phyloP scores from a whole-genome alignment of 2,888 invertebrate species.

The Iphiclides podalirius region DNA sequence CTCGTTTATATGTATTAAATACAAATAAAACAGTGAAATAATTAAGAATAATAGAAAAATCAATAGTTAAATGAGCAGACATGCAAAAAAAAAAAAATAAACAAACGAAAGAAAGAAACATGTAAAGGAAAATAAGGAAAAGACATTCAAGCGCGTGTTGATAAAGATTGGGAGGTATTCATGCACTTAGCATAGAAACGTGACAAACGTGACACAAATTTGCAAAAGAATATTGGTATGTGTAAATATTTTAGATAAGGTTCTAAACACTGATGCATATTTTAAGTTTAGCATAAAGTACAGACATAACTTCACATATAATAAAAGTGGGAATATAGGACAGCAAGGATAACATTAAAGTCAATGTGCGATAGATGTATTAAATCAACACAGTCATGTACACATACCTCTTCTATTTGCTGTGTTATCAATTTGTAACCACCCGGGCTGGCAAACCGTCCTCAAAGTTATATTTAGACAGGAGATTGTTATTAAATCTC shows the following conservation, averaged over 20 bases:
- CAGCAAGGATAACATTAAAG: constrained; percentile 35
- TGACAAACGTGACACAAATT: too few relatives aligned
- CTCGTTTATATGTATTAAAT: too few relatives aligned
- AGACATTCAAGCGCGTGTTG: not conserved
- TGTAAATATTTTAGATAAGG: too few relatives aligned
- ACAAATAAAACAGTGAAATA: too few relatives aligned
- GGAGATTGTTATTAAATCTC: not conserved
- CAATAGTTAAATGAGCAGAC: too few relatives aligned
- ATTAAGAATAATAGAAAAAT: too few relatives aligned
- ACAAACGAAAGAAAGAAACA: too few relatives aligned
- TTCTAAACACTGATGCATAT: too few relatives aligned
- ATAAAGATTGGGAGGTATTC: not conserved
- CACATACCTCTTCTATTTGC: constrained; percentile 43
- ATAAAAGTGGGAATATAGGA: constrained; percentile 4
- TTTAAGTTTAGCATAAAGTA: too few relatives aligned
- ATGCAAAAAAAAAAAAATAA: too few relatives aligned
- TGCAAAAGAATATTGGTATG: too few relatives aligned
- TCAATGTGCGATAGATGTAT: constrained; percentile 37
- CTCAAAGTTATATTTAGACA: not conserved
- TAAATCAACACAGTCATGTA: constrained; percentile 34
- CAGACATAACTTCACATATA: too few relatives aligned
- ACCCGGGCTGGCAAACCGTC: not conserved
- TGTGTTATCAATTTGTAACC: not conserved
- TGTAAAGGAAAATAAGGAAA: not conserved
- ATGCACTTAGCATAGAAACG: not conserved